Evolutionary conservation across 2,888 invertebrate species (phyloP).

Genomic region (Coremacera marginata): DNA sequence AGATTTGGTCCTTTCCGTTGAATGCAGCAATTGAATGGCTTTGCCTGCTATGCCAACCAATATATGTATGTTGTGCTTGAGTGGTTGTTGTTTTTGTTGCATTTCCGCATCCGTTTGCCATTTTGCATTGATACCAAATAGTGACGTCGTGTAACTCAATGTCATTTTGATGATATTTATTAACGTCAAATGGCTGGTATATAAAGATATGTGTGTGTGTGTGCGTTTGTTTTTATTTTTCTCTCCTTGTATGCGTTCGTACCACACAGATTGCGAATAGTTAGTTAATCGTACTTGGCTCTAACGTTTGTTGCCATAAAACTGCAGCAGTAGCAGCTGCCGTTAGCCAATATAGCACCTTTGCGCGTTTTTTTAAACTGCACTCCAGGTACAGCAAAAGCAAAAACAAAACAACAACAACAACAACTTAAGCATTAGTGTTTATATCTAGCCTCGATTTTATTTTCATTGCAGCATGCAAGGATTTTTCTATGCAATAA

Average conservation of each 20-base stretch:
- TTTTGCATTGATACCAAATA: constrained; percentile 5
- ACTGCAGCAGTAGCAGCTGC: neutral
- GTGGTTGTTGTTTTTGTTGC: neutral
- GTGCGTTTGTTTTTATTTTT: neutral
- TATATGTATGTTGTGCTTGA: neutral
- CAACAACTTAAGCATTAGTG: neutral
- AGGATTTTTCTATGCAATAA: constrained; percentile 18
- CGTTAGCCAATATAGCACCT: neutral
- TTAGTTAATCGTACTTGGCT: constrained; percentile 15
- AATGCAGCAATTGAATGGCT: constrained; percentile 9
- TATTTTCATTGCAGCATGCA: neutral
- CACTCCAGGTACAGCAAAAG: neutral
- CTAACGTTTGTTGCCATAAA: constrained; percentile 12
- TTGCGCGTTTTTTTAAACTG: neutral
- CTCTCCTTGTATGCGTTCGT: neutral
- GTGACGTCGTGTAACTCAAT: constrained; percentile 9
- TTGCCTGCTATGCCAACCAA: neutral
- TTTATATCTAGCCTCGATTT: neutral
- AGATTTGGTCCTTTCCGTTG: constrained; percentile 15
- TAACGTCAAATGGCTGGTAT: constrained; percentile 2
- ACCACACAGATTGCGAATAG: constrained; percentile 4
- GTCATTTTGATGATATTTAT: constrained; percentile 11
- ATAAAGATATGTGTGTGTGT: neutral
- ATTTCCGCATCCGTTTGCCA: neutral
- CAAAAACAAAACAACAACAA: neutral